Conservation (phyloP, 2,797 vertebrate species). For the Coluber constrictor region DNA sequence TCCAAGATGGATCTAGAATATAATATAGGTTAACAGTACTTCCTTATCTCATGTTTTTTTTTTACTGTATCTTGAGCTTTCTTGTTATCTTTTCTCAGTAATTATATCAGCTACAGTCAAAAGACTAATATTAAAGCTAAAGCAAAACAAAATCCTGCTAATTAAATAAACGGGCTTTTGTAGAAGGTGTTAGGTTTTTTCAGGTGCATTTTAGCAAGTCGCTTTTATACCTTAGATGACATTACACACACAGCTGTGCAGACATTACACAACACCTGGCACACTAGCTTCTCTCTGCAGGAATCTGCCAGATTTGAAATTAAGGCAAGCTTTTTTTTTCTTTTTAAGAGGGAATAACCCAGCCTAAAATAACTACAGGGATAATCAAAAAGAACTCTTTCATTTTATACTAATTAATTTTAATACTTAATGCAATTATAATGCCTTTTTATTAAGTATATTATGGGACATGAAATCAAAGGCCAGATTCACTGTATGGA, state of each 20-base stretch:
- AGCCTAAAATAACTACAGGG: neutral
- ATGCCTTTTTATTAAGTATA: neutral
- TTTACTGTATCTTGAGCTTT: neutral
- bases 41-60: neutral
- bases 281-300: neutral
- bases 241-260: neutral
- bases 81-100: neutral
- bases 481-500: neutral
- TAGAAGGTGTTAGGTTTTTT: neutral
- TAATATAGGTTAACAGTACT: neutral
- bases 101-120: neutral
- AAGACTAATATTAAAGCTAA: conserved; percentile 8
- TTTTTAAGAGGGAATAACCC: neutral
- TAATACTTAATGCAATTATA: conserved; percentile 8
- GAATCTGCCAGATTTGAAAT: conserved; percentile 4
- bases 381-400: neutral
- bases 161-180: conserved; percentile 6
- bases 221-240: neutral
- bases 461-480: neutral
- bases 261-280: conserved; percentile 14
- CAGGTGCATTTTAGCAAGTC: conserved; percentile 4
- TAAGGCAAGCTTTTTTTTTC: neutral
- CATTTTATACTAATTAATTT: neutral
- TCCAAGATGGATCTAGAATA: neutral
- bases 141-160: neutral